phyloP scores from a whole-genome alignment of 2,113 vertebrate species.

The Danionella cerebrum region DNA sequence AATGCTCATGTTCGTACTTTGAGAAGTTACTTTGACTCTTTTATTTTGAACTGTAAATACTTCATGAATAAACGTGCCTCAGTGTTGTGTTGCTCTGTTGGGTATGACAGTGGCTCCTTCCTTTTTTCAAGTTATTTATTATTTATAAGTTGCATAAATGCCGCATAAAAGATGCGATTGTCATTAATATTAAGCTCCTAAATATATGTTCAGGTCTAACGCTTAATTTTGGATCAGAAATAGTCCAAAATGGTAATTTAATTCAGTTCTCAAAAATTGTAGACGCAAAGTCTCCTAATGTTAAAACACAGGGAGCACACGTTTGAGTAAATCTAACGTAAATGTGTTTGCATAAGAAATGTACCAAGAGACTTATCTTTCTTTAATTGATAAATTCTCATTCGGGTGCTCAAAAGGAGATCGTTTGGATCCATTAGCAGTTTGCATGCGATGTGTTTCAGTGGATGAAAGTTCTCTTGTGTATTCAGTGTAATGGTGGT shows the following conservation, averaged over 20 bases:
- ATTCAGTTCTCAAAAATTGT: too few species aligned
- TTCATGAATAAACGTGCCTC: too few species aligned
- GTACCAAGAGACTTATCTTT: not conserved
- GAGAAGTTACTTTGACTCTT: too few species aligned
- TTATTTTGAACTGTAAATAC: too few species aligned
- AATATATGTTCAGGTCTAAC: too few species aligned
- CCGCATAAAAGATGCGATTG: too few species aligned
- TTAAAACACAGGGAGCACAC: not conserved
- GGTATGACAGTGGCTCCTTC: not conserved
- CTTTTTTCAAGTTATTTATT: too few species aligned
- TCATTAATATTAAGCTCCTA: too few species aligned
- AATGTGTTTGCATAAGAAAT: not conserved
- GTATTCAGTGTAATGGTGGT: constrained; percentile 13
- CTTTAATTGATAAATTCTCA: constrained; percentile 29
- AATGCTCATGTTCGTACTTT: too few species aligned
- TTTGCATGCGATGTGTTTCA: constrained; percentile 18
- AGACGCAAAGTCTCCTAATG: constrained; percentile 1
- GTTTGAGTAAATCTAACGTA: not conserved
- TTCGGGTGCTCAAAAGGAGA: constrained; percentile 26
- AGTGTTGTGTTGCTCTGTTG: not conserved
- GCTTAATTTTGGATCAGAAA: too few species aligned
- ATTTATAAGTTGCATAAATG: too few species aligned
- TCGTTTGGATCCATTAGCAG: constrained; percentile 24
- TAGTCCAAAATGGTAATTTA: too few species aligned
- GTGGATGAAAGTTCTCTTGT: constrained; percentile 12